Conservation (phyloP, 1,140 invertebrate species). For the Glomeris maerens region DNA sequence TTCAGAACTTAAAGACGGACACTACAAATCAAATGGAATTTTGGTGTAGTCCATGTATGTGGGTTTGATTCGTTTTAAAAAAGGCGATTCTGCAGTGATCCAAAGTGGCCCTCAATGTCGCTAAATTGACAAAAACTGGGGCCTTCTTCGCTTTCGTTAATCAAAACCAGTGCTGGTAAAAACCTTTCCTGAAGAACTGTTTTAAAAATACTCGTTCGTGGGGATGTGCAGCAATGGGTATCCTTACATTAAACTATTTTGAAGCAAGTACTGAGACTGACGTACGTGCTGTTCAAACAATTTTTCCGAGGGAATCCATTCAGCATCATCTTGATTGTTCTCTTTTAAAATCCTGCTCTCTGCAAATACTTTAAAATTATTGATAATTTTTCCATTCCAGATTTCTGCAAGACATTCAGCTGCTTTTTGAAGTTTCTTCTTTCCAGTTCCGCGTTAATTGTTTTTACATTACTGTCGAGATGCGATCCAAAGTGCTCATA, state of each 20-base stretch:
- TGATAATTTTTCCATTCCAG: constrained; percentile 21
- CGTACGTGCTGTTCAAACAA: constrained; percentile 16
- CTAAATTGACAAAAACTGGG: too few species aligned
- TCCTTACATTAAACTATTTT: constrained; percentile 15
- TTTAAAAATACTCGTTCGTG: not conserved
- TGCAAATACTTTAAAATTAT: constrained; percentile 24
- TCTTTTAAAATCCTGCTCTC: constrained; percentile 18
- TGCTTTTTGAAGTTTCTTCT: constrained; percentile 24
- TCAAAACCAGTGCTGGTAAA: constrained; percentile 13
- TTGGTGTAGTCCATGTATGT: too few species aligned
- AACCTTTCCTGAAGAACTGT: constrained; percentile 10
- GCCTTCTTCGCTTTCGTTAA: too few species aligned
- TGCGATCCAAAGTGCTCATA: constrained; percentile 29
- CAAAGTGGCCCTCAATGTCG: too few species aligned
- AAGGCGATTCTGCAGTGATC: too few species aligned
- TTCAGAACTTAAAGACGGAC: too few species aligned
- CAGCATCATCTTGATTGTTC: constrained; percentile 1
- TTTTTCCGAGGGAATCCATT: constrained; percentile 4
- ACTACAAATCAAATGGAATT: too few species aligned
- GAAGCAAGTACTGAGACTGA: constrained; percentile 17
- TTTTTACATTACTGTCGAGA: constrained; percentile 26
- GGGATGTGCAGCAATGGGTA: constrained; percentile 8
- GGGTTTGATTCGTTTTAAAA: too few species aligned
- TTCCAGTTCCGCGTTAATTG: constrained; percentile 26
- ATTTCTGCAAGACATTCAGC: constrained; percentile 22